phyloP scores from a whole-genome alignment of 2,888 invertebrate species.

The Tenthredo distinguenda region DNA sequence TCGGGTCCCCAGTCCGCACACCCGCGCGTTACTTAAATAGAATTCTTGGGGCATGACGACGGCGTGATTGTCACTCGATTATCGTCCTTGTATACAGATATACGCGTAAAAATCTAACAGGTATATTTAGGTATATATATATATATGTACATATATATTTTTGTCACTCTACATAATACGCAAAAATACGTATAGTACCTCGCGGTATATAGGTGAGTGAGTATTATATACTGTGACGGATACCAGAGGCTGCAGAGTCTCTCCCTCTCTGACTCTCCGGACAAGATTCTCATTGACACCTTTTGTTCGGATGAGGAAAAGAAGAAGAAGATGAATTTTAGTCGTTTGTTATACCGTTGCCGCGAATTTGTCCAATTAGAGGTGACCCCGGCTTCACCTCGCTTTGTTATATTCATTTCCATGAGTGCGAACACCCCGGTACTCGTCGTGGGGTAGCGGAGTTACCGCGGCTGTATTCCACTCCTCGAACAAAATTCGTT shows the following conservation, averaged over 20 bases:
- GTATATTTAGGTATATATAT: neutral
- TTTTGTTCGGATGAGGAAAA: constrained; percentile 27
- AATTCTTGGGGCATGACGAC: constrained; percentile 11
- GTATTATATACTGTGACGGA: neutral
- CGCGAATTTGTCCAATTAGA: constrained; percentile 49
- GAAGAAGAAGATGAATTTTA: constrained; percentile 39
- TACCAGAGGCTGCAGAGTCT: neutral
- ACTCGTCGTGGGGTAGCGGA: constrained; percentile 11
- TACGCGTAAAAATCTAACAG: neutral
- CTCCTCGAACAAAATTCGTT: neutral
- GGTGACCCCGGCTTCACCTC: constrained; percentile 46
- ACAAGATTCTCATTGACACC: constrained; percentile 43
- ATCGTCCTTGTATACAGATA: neutral
- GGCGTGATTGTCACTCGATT: constrained; percentile 25
- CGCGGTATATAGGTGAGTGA: neutral
- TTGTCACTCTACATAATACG: neutral
- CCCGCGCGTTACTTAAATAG: constrained; percentile 26
- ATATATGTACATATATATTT: neutral
- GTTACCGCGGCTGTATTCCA: neutral
- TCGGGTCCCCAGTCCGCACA: constrained; percentile 15
- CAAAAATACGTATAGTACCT: neutral
- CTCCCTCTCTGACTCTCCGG: neutral
- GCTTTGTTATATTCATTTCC: constrained; percentile 49
- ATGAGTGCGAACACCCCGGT: constrained; percentile 46
- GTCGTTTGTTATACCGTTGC: constrained; percentile 40